phyloP scores from a whole-genome alignment of 2,888 invertebrate species.

The Machimus atricapillus region DNA sequence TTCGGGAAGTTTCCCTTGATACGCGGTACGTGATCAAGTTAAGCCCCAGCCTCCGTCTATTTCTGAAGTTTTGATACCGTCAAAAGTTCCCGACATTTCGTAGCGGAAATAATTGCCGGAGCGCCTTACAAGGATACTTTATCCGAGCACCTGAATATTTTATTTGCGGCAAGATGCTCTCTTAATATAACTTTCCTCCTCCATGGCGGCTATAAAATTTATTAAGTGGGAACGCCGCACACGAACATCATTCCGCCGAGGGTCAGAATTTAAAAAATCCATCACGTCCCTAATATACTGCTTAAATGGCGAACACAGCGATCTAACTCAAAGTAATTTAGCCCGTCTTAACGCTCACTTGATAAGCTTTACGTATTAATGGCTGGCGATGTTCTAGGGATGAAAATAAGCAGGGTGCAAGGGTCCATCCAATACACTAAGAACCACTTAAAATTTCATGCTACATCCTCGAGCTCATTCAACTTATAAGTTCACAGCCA shows the following conservation, averaged over 20 bases:
- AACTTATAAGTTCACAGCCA: background rate
- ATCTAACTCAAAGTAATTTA: background rate
- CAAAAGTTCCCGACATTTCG: background rate
- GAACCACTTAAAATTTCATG: background rate
- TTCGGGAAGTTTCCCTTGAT: conserved; percentile 12
- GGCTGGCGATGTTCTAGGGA: background rate
- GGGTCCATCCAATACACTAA: background rate
- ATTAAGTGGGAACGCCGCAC: background rate
- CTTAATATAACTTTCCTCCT: background rate
- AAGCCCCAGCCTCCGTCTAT: background rate
- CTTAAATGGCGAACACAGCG: background rate
- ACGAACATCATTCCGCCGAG: background rate
- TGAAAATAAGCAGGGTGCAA: background rate
- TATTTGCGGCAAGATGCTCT: background rate
- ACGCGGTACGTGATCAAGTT: conserved; percentile 6
- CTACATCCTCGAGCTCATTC: background rate
- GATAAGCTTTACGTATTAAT: background rate
- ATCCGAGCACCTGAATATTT: background rate
- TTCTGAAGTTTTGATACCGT: background rate
- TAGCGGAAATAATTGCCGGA: background rate
- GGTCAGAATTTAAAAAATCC: background rate
- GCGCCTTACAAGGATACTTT: background rate
- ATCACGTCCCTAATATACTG: background rate
- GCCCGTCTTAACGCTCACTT: background rate
- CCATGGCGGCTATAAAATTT: background rate